Evolutionary conservation across 2,113 vertebrate species (phyloP), one percentile per base, ranked within the genome.

Genomic region (Chaetodon trifascialis): DNA sequence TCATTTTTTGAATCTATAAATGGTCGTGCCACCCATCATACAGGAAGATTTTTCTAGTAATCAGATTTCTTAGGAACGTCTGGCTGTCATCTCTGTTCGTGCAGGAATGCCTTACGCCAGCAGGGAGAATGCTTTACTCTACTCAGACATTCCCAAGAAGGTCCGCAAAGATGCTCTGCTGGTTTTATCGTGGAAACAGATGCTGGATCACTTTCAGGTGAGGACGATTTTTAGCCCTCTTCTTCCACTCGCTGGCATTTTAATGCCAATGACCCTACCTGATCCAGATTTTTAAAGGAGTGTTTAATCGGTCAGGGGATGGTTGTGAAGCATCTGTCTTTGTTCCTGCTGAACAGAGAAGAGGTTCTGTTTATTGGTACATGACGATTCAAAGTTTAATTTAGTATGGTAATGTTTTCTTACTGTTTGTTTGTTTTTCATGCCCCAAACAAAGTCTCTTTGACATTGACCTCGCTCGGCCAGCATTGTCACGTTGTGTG

Each of bases 141-240:
- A 98, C 94, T 98, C 97, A 0, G 97, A 99, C 93, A 97, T 99
- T 83, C 98, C 98, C 75, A 97, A 95, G 94, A 98, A 99, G 93
- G 90, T 98, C 60, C 96, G 97, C 82, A 98, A 98, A 87, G 97
- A 98, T 75, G 95, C 97, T 23, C 88, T 97, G 49, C 87, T 97
- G 55, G 95, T 98, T 83, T 90, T 99, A 89, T 97, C 97, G 0
- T 98, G 97, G 97, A 99, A 98, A 70, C 96, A 96, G 91, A 96
- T 99, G 96, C 93, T 99, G 85, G 96, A 97, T 94, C 97, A 96
- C 81, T 98, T 99, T 84, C 96, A 98, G 97, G 98, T 99, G 64
- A 80, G 64, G 34, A 58, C 6, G 7, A 3, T 47, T 55, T 49
- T 36, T 5, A 6, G 2, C 54, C 16, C 12, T 67, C 17, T 58